Conservation (phyloP, 92 coral and sea anemone genomes). For the Virgularia gustaviana region DNA sequence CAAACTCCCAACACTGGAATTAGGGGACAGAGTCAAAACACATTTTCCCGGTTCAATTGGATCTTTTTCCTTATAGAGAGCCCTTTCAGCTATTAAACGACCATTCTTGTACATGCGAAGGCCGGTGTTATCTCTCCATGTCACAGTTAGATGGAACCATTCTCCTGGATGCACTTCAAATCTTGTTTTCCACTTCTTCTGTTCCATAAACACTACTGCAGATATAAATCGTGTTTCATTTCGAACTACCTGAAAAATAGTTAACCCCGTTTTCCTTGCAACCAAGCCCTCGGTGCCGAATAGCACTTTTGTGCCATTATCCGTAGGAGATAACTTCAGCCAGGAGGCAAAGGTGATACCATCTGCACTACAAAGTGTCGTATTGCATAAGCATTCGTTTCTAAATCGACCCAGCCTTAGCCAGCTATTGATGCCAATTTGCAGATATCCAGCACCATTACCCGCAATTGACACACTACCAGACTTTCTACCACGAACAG, state of each 20-base stretch:
- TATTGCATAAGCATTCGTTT: conserved; percentile 60
- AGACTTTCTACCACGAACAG: neutral
- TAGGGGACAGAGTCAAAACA: conserved; percentile 14
- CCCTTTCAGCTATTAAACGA: neutral
- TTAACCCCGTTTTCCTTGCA: conserved; percentile 9
- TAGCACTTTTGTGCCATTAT: conserved; percentile 18
- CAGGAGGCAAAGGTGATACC: conserved; percentile 64
- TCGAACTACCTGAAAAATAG: conserved; percentile 13
- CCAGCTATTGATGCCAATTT: conserved; percentile 49
- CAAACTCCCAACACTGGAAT: neutral
- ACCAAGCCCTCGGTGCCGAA: conserved; percentile 15
- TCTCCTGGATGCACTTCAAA: conserved; percentile 8
- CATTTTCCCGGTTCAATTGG: neutral
- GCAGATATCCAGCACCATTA: conserved; percentile 9
- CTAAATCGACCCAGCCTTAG: conserved; percentile 54
- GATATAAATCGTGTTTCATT: conserved; percentile 5
- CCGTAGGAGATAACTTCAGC: conserved; percentile 40
- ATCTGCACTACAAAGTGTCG: conserved; percentile 44
- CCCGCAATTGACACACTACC: conserved; percentile 19
- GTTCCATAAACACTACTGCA: conserved; percentile 5
- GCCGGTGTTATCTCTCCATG: conserved; percentile 20
- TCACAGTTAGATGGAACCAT: conserved; percentile 30
- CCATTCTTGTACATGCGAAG: conserved; percentile 32
- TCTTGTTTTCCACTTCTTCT: conserved; percentile 9
- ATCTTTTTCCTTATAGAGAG: neutral